Evolutionary conservation across 2,797 vertebrate genomes (phyloP), one percentile per base, ranked within the genome.

Genomic region (Sorex maritimensis): DNA sequence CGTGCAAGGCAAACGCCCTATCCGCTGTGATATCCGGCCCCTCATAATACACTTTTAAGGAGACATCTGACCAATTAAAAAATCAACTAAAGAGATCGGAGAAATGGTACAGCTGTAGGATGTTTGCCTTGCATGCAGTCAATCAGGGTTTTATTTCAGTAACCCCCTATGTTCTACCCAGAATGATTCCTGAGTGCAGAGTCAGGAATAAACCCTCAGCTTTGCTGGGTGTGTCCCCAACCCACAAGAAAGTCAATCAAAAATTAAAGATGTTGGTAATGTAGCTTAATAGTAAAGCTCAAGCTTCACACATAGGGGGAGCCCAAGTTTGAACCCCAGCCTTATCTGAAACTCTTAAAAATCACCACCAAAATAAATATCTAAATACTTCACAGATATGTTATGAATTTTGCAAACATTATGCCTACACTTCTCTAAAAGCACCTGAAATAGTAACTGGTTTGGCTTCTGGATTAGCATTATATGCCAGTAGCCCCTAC

Each of bases 51-150:
- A 63, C 13, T 44, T 68, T 87, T 73, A 90, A 87, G 65, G 44
- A 2, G 28, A 89, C 77, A 88, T 58, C 2, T 93, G 38, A 90
- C 58, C 72, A 93, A 30, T 52, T 86, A 44, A 68, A 82, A 58
- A 58, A 21, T 21, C 55, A 5, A 58, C 5, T 21, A 58, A 17
- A 19, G 15, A 21, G 55, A 21, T 13, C 5, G 17, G 55, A 58
- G 55, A 17, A 17, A 58, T 58, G 14, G 15, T 58, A 58, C 55
- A 58, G 55, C 3, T 13, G 19, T 58, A 58, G 15, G 55, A 58
- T 21, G 19, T 58, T 58, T 58, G 15, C 55, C 15, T 19, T 58
- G 15, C 55, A 58, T 58, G 55, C 19, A 58, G 19, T 21, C 19
- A 21, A 58, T 21, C 55, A 5, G 17, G 15, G 55, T 61, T 61